These are phyloP conservation scores for Lissocephala sabroskyi DNA, from an alignment of 2,888 invertebrate genomes.

Conservation along the genomic window DNA sequence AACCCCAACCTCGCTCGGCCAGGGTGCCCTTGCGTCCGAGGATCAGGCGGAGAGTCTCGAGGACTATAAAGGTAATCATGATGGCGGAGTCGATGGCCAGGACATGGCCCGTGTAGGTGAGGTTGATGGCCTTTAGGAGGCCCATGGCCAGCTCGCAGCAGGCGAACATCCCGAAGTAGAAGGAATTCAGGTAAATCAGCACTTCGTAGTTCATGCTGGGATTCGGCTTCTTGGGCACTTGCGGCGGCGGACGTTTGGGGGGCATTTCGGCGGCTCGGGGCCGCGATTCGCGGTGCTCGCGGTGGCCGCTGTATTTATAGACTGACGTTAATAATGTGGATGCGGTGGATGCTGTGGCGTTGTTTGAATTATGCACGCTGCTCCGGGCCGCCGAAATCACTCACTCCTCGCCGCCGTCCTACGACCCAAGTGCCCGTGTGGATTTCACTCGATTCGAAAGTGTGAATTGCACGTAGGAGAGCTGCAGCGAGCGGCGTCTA, in stretches of 20 bases:
- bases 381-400: too few species aligned
- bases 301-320: conserved; percentile 66
- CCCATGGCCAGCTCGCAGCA: conserved; percentile 87
- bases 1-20: conserved; percentile 64
- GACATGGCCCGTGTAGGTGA: conserved; percentile 84
- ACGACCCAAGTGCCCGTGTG: conserved; percentile 28
- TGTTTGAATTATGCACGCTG: conserved; percentile 53
- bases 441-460: conserved; percentile 55
- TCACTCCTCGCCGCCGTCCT: conserved; percentile 54
- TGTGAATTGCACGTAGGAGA: conserved; percentile 46
- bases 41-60: conserved; percentile 88
- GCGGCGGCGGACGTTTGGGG: conserved; percentile 55
- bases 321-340: conserved; percentile 60
- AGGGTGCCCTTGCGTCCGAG: conserved; percentile 84
- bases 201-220: conserved; percentile 88
- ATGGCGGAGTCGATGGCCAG: conserved; percentile 86
- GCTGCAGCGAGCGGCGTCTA: conserved; percentile 16
- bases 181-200: conserved; percentile 86
- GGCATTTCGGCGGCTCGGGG: conserved; percentile 42
- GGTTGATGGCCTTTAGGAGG: conserved; percentile 84
- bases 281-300: conserved; percentile 34
- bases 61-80: conserved; percentile 81
- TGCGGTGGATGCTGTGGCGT: conserved; percentile 32
- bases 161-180: conserved; percentile 89
- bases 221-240: conserved; percentile 76